Base-by-base conservation (phyloP, 1,140 invertebrate species). In the Cyphomyrmex costatus region DNA sequence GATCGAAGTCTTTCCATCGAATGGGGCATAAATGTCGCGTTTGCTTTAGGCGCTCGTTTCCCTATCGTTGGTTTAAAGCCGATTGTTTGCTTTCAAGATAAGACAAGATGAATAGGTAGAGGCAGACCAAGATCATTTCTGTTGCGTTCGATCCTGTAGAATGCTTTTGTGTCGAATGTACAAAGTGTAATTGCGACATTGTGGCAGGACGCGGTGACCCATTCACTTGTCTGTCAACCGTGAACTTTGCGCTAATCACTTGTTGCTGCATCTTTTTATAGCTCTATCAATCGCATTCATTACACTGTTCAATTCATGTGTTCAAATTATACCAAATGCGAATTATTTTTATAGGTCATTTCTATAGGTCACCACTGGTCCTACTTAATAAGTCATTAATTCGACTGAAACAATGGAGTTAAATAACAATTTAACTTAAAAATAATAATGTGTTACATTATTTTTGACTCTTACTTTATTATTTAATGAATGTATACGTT, bases 71-170 rank as follows among this genome's bases (percentile, higher is more conserved):
- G 49, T 66, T 86, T 88, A 88, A 88, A 80, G 68, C 66, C 46
- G 60, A 56, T 24, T 86, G 83, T 89, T 86, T 88, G 68, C 82
- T 73, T 56, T 21, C 10, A 53, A 91, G 90, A 90, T 91, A 91
- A 90, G 70, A 78, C 65, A 16, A 46, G 63, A 91, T 74, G 14
- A 14, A 33, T 36, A 61, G 73, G 3, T 36, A 66, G 78, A 88
- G 73, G 86, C 71, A 73, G 49, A 63, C 53, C 84, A n/a, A 88
- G 79, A 84, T 73, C 82, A 78, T 74, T 89, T 88, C 71, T 53
- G 12, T 73, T 79, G 51, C 16, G 56, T 71, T 68, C 46, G 12
- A 30, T 70, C 53, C 42, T 58, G 30, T 65, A 58, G 63, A 88
- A 88, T 78, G 61, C 46, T 24, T 85, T 80, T 80, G 71, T 86